These are phyloP conservation scores for Eumerus sabulonum DNA, from an alignment of 2,888 invertebrate species.

Conservation along the genomic window DNA sequence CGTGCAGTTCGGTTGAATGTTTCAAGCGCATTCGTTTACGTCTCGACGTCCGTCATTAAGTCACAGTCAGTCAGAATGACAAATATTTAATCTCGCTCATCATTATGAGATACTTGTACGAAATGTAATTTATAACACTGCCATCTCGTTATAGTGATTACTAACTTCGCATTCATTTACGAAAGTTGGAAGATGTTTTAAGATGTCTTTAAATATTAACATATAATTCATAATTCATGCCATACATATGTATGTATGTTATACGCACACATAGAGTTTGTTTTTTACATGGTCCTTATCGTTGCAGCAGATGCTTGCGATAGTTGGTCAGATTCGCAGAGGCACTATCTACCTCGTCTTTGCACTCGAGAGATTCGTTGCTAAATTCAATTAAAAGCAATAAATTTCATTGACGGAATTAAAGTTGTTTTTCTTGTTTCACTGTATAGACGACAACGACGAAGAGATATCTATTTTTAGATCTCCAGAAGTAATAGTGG, in stretches of 20 bases:
- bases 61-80: too few relatives aligned
- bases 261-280: too few relatives aligned
- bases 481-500: not conserved
- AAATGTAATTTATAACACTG: too few relatives aligned
- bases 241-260: too few relatives aligned
- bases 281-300: slow-evolving; percentile 32
- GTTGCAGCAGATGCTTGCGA: not conserved
- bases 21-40: not conserved
- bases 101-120: slow-evolving; percentile 29
- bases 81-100: slow-evolving; percentile 64
- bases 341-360: slow-evolving; percentile 3
- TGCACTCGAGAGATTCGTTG: slow-evolving; percentile 5
- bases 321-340: not conserved
- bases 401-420: slow-evolving; percentile 63
- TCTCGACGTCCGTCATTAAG: too few relatives aligned
- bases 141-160: not conserved
- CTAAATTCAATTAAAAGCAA: slow-evolving; percentile 66
- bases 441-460: slow-evolving; percentile 23
- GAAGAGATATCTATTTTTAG: slow-evolving; percentile 52
- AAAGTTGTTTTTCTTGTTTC: slow-evolving; percentile 35
- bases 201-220: slow-evolving; percentile 32
- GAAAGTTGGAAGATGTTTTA: not conserved
- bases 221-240: not conserved
- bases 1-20: slow-evolving; percentile 22
- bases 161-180: slow-evolving; percentile 36